A percentile compares a stretch with the other conserved stretches of the same genome.
These are phyloP conservation scores for Pteromalus puparum DNA, from an alignment of 1,140 invertebrate genomes.

Conservation along the genomic window DNA sequence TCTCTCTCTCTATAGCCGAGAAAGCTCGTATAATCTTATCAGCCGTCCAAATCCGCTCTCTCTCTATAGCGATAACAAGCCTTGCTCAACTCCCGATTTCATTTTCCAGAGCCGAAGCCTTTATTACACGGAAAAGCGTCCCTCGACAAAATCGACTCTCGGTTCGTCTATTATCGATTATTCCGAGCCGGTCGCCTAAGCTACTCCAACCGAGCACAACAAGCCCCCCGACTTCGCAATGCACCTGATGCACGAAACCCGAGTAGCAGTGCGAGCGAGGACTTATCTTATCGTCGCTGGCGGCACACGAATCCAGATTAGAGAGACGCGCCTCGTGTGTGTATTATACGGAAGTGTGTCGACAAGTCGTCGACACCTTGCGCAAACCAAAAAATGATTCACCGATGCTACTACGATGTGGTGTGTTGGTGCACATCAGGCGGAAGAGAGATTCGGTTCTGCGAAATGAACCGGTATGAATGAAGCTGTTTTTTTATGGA, in stretches of 20 bases:
- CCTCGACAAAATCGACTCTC: too few species aligned
- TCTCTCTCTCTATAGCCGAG: too few species aligned
- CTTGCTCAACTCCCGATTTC: neutral
- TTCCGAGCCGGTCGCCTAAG: too few species aligned
- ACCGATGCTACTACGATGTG: neutral
- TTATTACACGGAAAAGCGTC: neutral
- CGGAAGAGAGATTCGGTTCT: neutral
- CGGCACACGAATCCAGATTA: neutral
- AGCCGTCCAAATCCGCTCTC: neutral
- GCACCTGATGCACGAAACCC: neutral
- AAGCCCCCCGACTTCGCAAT: neutral
- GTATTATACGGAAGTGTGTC: neutral
- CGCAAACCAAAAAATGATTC: constrained; percentile 22
- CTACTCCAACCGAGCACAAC: neutral
- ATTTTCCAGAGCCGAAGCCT: neutral
- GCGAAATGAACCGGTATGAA: neutral
- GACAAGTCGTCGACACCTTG: neutral
- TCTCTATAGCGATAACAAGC: too few species aligned
- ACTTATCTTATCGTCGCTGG: neutral
- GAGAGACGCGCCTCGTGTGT: neutral
- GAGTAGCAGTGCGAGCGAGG: neutral
- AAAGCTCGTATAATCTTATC: neutral
- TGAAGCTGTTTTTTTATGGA: too few species aligned
- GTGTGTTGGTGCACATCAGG: neutral
- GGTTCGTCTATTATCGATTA: neutral